These are phyloP conservation scores for Thymelicus acteon DNA, from an alignment of 2,888 invertebrate genomes.

Conservation along the genomic window DNA sequence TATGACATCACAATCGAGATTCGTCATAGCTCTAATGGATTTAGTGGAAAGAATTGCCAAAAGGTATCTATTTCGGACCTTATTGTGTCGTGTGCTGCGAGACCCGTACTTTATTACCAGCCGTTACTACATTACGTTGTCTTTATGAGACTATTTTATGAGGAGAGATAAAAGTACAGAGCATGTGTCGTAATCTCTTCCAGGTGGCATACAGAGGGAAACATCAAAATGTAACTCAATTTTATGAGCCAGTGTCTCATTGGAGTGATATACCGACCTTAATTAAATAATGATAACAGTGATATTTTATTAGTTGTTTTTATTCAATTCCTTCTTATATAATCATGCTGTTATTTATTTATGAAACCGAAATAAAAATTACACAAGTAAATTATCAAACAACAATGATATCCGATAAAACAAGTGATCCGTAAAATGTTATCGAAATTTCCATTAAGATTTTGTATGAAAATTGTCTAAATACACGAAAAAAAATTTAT, in stretches of 20 bases:
- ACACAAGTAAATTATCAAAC: no score
- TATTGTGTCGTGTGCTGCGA: slow-evolving; percentile 16
- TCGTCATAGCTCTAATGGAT: slow-evolving; percentile 22
- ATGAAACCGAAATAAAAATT: no score
- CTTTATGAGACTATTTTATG: slow-evolving; percentile 24
- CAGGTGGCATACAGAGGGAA: slow-evolving; percentile 29
- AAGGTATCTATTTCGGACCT: slow-evolving; percentile 11
- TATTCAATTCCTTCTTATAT: no score
- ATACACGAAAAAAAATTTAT: no score
- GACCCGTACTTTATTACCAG: slow-evolving; percentile 22
- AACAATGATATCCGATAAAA: no score
- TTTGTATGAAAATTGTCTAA: no score
- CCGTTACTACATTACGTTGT: slow-evolving; percentile 28
- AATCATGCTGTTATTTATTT: no score
- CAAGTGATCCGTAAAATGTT: no score
- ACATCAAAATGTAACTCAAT: slow-evolving; percentile 34
- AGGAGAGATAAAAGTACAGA: slow-evolving; percentile 33
- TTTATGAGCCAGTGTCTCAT: slow-evolving; percentile 20
- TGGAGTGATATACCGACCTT: background rate
- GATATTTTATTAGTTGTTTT: no score
- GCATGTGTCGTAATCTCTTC: slow-evolving; percentile 29
- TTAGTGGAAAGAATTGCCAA: slow-evolving; percentile 15
- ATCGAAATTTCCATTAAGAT: no score
- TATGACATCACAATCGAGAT: background rate
- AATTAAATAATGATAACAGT: no score